Evolutionary conservation across 1,140 invertebrate genomes (phyloP).

Genomic region (Drosophila quadrilineata): DNA sequence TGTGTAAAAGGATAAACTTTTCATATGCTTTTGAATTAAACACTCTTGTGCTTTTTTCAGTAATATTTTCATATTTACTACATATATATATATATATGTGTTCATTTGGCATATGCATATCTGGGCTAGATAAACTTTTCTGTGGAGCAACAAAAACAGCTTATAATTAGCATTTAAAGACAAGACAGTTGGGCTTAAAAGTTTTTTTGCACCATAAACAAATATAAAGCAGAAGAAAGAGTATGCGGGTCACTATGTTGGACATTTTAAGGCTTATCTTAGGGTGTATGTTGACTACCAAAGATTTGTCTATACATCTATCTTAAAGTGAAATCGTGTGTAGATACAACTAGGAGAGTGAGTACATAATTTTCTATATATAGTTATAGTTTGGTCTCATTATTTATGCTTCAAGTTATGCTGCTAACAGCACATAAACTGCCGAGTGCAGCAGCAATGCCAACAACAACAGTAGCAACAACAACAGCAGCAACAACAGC

Average conservation of each 20-base stretch:
- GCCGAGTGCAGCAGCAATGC: conserved; percentile 52
- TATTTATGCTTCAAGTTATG: conserved; percentile 73
- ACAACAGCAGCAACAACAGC: conserved; percentile 15
- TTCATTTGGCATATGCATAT: conserved; percentile 68
- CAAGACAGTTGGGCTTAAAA: conserved; percentile 33
- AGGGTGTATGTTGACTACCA: not conserved
- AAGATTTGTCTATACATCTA: conserved; percentile 8
- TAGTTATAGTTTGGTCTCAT: conserved; percentile 55
- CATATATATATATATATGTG: conserved; percentile 22
- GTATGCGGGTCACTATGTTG: not conserved
- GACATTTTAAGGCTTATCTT: too few species aligned
- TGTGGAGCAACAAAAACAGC: conserved; percentile 58
- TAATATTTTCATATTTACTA: conserved; percentile 1
- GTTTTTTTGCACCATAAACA: conserved; percentile 18
- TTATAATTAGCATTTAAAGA: conserved; percentile 76
- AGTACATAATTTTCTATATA: conserved; percentile 14
- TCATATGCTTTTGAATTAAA: conserved; percentile 75
- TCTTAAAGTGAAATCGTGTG: conserved; percentile 19
- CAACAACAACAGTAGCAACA: conserved; percentile 28
- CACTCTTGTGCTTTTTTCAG: conserved; percentile 46
- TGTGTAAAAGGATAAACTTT: conserved; percentile 64
- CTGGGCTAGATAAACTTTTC: conserved; percentile 46
- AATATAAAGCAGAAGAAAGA: not conserved
- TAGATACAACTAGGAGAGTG: not conserved
- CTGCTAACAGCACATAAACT: conserved; percentile 73